phyloP scores from a whole-genome alignment of 2,113 vertebrate genomes.

The Bujurquina vittata region DNA sequence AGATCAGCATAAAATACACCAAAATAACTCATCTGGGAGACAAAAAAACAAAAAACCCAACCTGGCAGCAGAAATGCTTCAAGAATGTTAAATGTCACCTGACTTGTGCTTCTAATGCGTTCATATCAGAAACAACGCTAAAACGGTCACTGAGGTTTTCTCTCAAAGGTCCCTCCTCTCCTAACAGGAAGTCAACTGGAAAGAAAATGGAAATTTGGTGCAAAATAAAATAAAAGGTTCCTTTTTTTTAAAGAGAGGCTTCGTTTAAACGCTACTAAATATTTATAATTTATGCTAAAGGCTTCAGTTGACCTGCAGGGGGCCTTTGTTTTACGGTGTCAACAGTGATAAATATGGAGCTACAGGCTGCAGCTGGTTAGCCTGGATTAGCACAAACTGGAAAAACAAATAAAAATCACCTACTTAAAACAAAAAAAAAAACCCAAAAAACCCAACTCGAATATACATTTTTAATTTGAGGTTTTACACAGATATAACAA shows the following conservation, averaged over 20 bases:
- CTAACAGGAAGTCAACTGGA: neutral
- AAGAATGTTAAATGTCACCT: neutral
- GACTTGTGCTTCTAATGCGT: neutral
- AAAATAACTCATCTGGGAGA: neutral
- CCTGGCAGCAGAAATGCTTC: neutral
- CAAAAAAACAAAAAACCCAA: accelerated
- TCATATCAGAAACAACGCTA: neutral
- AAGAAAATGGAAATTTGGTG: neutral
- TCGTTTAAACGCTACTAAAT: neutral
- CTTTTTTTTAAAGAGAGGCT: neutral
- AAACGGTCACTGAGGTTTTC: neutral
- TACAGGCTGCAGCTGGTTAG: too few species aligned
- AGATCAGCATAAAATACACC: neutral
- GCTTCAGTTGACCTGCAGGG: neutral
- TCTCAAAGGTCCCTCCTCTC: neutral
- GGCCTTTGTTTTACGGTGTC: neutral
- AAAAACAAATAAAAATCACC: neutral
- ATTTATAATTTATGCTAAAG: neutral
- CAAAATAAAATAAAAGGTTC: neutral
- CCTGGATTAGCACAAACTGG: too few species aligned
- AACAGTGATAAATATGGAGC: too few species aligned
- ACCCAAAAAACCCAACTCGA: neutral
- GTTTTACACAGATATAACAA: neutral
- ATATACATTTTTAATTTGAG: neutral
- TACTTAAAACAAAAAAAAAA: neutral